These are phyloP conservation scores for Adoxophyes honmai DNA, from an alignment of 1,140 invertebrate genomes.

Conservation along the genomic window DNA sequence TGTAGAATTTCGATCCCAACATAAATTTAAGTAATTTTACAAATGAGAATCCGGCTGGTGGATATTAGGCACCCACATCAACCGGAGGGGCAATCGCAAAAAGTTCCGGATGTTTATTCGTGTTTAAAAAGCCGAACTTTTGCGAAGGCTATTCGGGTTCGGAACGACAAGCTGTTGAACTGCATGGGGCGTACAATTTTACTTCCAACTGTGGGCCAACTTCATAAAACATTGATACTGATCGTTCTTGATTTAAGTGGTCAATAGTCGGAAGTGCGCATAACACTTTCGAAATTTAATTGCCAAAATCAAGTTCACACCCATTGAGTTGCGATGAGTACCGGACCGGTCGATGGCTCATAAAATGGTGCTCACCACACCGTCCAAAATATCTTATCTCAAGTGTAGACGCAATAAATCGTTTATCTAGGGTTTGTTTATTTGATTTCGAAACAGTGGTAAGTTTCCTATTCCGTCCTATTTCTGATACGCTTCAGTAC, in stretches of 20 bases:
- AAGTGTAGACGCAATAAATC: constrained; percentile 19
- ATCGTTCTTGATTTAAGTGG: not conserved
- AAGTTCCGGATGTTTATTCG: too few species aligned
- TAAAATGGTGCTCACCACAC: constrained; percentile 26
- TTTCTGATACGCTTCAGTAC: not conserved
- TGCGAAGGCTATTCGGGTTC: too few species aligned
- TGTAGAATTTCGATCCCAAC: not conserved
- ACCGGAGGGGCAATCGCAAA: not conserved
- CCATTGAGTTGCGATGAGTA: constrained; percentile 17
- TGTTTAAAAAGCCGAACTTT: too few species aligned
- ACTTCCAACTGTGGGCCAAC: too few species aligned
- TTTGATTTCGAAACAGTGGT: not conserved
- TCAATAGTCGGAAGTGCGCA: not conserved
- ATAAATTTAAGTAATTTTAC: too few species aligned
- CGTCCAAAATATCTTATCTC: constrained; percentile 23
- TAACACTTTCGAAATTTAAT: not conserved
- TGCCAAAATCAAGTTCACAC: constrained; percentile 8
- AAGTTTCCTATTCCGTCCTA: not conserved
- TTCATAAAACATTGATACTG: too few species aligned
- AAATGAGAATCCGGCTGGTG: too few species aligned
- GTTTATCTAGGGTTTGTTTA: constrained; percentile 21
- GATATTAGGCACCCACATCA: constrained; percentile 3
- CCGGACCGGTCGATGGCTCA: constrained; percentile 28
- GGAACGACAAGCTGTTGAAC: too few species aligned
- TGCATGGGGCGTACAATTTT: too few species aligned